phyloP scores from a whole-genome alignment of 2,888 invertebrate genomes.

The Hyppa rectilinea region DNA sequence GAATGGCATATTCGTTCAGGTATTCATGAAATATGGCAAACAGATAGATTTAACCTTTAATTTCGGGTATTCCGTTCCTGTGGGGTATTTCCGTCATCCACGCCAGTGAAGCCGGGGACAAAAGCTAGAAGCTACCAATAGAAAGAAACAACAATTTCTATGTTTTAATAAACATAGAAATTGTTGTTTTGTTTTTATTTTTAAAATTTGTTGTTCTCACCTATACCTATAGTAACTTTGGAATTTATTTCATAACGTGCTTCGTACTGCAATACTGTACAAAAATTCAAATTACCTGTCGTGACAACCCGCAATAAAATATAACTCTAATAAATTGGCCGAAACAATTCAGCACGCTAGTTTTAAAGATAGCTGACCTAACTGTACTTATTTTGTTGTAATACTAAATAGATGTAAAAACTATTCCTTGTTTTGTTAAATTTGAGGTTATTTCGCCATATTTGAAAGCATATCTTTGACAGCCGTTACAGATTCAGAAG shows the following conservation, averaged over 20 bases:
- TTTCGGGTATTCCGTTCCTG: too few relatives aligned
- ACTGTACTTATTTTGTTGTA: constrained; percentile 37
- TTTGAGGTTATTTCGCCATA: constrained; percentile 8
- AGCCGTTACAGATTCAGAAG: too few relatives aligned
- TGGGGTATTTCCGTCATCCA: too few relatives aligned
- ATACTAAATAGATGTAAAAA: constrained; percentile 2
- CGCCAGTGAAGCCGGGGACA: too few relatives aligned
- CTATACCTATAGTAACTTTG: constrained; percentile 12
- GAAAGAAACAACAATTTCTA: not conserved
- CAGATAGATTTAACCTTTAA: too few relatives aligned
- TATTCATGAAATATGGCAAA: too few relatives aligned
- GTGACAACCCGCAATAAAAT: constrained; percentile 51
- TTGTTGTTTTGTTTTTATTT: too few relatives aligned
- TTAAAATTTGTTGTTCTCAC: constrained; percentile 4
- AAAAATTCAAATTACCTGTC: constrained; percentile 55
- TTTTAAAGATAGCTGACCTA: constrained; percentile 49
- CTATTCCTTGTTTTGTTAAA: not conserved
- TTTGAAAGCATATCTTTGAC: constrained; percentile 5
- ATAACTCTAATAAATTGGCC: constrained; percentile 47
- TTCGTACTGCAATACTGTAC: constrained; percentile 11
- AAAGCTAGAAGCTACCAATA: too few relatives aligned
- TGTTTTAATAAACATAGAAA: too few relatives aligned
- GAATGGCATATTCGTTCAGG: too few relatives aligned
- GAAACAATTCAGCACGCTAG: constrained; percentile 44
- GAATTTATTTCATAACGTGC: constrained; percentile 27